Base-by-base conservation (phyloP, 1,140 invertebrate genomes). In the Drosophila tsacasi region DNA sequence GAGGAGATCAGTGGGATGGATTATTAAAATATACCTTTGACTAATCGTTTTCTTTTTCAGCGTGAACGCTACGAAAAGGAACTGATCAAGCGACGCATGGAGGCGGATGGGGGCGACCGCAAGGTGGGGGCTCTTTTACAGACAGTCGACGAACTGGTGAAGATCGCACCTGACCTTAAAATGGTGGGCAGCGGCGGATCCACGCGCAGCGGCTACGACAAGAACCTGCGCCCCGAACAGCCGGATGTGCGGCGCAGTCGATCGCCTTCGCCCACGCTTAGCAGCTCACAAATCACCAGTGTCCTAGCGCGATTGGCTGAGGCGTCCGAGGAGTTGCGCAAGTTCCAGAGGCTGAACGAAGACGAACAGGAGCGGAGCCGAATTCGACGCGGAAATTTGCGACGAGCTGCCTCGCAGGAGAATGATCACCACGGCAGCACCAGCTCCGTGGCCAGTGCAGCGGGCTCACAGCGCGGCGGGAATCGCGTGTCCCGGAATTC, bases 51-150 rank as follows among this genome's bases (percentile, higher is more conserved):
- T 27, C 9, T 2, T 30, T 65, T 65, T 1, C 47, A 86, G 91
- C 97, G 97, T 72, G 97, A 98, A 86, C 94, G 96, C 5, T 95
- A 96, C 78, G 97, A 98, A 79, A 95, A 95, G 74, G 97, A 98
- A 80, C 94, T 96, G n/a, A 97, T 97, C 73, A 95, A 95, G 40
- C 78, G 92, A 5, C 93, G 94, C 75, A 90, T 94, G 35, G 95
- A 96, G 46, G 91, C 91, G n/a, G 91, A 92, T 69, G 92, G 91
- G 1, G 91, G 91, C 15, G 92, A 93, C 25, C 84, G 91, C 8
- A 93, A 93, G 59, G 90, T 93, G 30, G 91, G 90, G 10, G 87
- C 87, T 64, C 91, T 98, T n/a, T 87, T 97, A 62, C 95, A 97
- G 90, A 96, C 97, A 72, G 95, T 97, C 12, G 96, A 97, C 47